Evolutionary conservation across 2,113 vertebrate genomes (phyloP).

Genomic region (Mus spicilegus): DNA sequence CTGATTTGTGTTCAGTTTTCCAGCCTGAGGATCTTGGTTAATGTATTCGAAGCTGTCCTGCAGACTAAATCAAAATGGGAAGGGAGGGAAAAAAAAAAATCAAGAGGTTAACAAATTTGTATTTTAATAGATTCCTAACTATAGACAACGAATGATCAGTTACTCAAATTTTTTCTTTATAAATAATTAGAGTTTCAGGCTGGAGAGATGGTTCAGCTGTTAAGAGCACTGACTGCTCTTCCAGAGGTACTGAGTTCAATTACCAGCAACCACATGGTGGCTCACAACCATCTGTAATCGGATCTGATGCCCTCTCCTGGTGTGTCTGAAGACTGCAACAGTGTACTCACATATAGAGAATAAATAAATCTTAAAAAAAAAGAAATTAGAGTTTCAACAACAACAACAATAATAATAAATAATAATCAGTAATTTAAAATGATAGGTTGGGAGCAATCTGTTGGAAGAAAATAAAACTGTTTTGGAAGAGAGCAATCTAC

Average conservation of each 20-base stretch:
- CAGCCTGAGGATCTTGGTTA: conserved; percentile 87
- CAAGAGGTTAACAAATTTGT: conserved; percentile 26
- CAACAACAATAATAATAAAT: no score
- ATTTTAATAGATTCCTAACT: conserved; percentile 18
- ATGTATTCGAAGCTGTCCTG: conserved; percentile 94
- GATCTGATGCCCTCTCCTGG: no score
- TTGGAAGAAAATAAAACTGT: conserved; percentile 34
- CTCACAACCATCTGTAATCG: no score
- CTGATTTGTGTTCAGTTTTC: conserved; percentile 86
- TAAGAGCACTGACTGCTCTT: no score
- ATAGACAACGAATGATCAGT: not conserved
- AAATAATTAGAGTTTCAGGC: not conserved
- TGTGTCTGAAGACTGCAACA: no score
- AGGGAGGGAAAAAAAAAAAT: conserved; percentile 3
- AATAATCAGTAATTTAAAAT: not conserved
- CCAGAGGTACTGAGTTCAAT: no score
- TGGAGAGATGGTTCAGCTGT: no score
- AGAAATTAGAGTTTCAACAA: no score
- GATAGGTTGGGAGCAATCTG: not conserved
- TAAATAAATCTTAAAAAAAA: no score
- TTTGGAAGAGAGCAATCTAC: not conserved
- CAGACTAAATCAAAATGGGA: conserved; percentile 84
- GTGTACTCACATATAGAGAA: no score
- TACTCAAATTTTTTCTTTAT: not conserved
- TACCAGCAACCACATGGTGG: no score